These are phyloP conservation scores for Formicarius rufipectus DNA, from an alignment of 2,113 vertebrate species.

Conservation along the genomic window DNA sequence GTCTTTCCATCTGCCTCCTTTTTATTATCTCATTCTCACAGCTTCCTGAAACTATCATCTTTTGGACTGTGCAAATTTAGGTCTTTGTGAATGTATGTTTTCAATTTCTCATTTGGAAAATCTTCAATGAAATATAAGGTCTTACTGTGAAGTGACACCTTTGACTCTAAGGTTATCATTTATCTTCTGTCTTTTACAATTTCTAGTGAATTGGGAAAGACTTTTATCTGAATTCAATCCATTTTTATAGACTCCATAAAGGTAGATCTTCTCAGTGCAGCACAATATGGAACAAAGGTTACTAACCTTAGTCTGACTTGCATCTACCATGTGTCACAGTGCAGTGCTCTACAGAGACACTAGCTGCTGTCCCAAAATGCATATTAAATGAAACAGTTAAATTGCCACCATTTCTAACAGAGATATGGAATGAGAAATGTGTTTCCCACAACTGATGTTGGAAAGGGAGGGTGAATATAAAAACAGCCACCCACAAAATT, in stretches of 20 bases:
- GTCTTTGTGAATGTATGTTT: not conserved
- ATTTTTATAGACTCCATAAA: not conserved
- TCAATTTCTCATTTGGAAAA: not conserved
- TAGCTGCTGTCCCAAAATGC: not conserved
- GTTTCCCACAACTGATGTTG: not conserved
- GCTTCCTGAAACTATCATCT: not conserved
- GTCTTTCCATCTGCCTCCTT: not conserved
- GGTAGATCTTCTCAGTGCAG: not conserved
- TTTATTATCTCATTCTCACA: not conserved
- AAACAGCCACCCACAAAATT: not conserved
- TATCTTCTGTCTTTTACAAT: not conserved
- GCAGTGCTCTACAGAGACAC: not conserved
- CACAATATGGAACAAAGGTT: not conserved
- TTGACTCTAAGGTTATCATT: not conserved
- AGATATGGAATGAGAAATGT: not conserved
- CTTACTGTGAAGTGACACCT: not conserved
- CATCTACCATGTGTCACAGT: not conserved
- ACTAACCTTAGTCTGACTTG: not conserved
- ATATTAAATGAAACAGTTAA: not conserved
- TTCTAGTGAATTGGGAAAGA: not conserved
- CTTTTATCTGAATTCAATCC: not conserved
- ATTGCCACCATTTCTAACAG: not conserved
- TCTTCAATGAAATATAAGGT: not conserved
- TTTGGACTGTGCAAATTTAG: not conserved
- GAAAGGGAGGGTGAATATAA: fast-evolving